phyloP scores from a whole-genome alignment of 2,797 vertebrate genomes.

The Cottoperca gobio region DNA sequence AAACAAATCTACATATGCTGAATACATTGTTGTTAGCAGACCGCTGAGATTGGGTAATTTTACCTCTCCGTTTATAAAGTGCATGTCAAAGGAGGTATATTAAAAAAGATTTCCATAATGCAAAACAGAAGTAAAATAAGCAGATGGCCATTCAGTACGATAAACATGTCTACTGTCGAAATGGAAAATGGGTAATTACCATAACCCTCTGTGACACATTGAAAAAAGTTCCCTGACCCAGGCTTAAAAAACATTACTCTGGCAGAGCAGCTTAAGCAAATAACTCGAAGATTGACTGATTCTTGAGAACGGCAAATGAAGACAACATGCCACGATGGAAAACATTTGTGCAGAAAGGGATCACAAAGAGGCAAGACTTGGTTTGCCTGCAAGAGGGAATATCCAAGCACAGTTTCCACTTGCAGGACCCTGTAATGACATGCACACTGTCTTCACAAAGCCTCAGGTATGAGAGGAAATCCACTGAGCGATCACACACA shows the following conservation, averaged over 20 bases:
- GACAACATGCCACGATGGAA: constrained; percentile 75
- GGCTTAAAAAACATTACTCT: constrained; percentile 62
- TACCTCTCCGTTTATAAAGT: constrained; percentile 31
- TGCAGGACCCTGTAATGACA: constrained; percentile 63
- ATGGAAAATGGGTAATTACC: constrained; percentile 73
- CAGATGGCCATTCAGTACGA: constrained; percentile 60
- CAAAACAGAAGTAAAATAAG: constrained; percentile 63
- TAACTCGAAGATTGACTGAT: constrained; percentile 63
- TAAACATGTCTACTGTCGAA: constrained; percentile 68
- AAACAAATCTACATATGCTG: constrained; percentile 2
- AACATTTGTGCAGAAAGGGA: constrained; percentile 64
- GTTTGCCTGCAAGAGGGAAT: constrained; percentile 62
- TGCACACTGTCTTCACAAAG: constrained; percentile 54
- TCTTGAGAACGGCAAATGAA: constrained; percentile 66
- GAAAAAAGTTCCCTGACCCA: constrained; percentile 67
- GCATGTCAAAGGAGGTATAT: constrained; percentile 28
- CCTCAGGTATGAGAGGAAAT: constrained; percentile 36
- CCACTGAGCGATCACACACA: constrained; percentile 27
- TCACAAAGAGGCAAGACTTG: constrained; percentile 51
- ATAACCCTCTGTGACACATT: constrained; percentile 60
- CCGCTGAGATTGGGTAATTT: constrained; percentile 19
- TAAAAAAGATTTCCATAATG: constrained; percentile 58
- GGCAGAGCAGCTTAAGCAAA: constrained; percentile 67
- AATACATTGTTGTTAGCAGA: constrained; percentile 11
- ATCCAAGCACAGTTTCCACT: constrained; percentile 77